Conservation (phyloP, 2,113 vertebrate species). For the Capra hircus region DNA sequence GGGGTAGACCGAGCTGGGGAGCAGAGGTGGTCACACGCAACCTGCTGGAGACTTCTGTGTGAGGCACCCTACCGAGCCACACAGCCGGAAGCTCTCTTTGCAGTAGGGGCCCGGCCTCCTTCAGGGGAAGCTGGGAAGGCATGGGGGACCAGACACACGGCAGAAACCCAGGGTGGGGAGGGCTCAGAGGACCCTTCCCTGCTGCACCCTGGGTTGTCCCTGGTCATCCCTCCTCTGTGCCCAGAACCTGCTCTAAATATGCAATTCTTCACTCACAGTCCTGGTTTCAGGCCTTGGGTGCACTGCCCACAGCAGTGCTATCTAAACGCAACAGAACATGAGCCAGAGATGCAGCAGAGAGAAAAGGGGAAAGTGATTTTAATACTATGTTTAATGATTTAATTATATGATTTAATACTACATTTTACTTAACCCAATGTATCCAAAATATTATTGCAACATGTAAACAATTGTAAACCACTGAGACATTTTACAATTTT, state of each 20-base stretch:
- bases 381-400: not conserved
- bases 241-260: not conserved
- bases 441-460: not conserved
- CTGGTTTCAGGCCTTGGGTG: not conserved
- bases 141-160: not conserved
- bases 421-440: not conserved
- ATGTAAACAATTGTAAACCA: not conserved
- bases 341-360: not conserved
- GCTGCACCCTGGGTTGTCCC: not conserved
- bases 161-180: not conserved
- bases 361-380: not conserved
- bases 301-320: not conserved
- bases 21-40: not conserved
- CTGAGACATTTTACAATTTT: not conserved
- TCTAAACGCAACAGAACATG: not conserved
- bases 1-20: not conserved
- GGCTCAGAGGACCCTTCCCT: not conserved
- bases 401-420: not conserved
- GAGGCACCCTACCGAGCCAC: not conserved
- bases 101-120: not conserved
- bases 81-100: not conserved
- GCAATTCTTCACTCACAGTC: not conserved
- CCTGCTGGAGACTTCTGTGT: not conserved
- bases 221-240: not conserved
- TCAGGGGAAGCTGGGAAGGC: no score